Conservation (phyloP, 92 coral and sea anemone species). For the Umimayanthus kanabou region DNA sequence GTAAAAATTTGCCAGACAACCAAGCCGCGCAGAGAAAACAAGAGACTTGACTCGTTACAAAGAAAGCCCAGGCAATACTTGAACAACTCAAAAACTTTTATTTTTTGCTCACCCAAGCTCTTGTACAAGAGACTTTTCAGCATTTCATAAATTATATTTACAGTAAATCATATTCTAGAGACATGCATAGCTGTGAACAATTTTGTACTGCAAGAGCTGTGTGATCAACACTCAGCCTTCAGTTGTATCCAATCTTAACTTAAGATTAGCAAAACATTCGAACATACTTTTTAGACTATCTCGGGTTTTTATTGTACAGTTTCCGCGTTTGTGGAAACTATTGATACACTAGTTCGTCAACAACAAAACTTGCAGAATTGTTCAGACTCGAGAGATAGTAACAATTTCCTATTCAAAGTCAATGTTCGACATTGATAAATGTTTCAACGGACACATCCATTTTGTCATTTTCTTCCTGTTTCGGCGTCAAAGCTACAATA, state of each 20-base stretch:
- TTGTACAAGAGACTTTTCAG: conserved; percentile 5
- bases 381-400: neutral
- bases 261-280: conserved; percentile 1
- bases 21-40: neutral
- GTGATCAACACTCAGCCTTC: conserved; percentile 37
- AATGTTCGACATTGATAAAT: conserved; percentile 87
- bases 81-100: conserved; percentile 17
- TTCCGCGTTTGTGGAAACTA: conserved; percentile 10
- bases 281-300: neutral
- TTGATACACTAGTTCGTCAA: neutral
- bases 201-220: neutral
- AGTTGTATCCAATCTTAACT: conserved; percentile 5
- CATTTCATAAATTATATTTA: conserved; percentile 21
- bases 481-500: conserved; percentile 75
- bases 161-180: conserved; percentile 1
- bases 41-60: neutral
- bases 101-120: neutral
- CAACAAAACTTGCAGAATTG: conserved; percentile 11
- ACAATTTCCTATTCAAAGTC: conserved; percentile 16
- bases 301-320: neutral
- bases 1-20: neutral
- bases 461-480: conserved; percentile 78
- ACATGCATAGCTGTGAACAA: conserved; percentile 19
- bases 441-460: conserved; percentile 69
- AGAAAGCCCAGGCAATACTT: neutral